phyloP scores from a whole-genome alignment of 2,888 invertebrate genomes.

The Volucella inanis region DNA sequence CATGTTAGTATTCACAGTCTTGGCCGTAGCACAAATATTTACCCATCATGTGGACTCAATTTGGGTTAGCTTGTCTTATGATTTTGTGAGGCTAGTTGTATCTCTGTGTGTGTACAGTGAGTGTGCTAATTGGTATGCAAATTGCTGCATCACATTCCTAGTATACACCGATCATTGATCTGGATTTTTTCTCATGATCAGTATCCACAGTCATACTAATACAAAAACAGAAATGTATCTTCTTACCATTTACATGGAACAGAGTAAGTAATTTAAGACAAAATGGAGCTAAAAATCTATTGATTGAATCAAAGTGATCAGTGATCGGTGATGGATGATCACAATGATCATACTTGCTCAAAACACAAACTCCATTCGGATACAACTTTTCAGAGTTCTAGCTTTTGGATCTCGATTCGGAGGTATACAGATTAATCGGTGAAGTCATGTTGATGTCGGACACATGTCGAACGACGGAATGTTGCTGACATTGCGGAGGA shows the following conservation, averaged over 20 bases:
- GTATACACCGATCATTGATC: background rate
- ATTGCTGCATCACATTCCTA: conserved; percentile 35
- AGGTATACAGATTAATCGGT: conserved; percentile 17
- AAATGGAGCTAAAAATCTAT: background rate
- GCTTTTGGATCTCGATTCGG: background rate
- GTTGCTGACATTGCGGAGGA: conserved; percentile 35
- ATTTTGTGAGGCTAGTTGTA: background rate
- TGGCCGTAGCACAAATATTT: conserved; percentile 68
- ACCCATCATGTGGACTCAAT: conserved; percentile 53
- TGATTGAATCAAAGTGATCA: background rate
- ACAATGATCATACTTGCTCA: background rate
- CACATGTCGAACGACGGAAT: conserved; percentile 19
- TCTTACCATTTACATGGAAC: background rate
- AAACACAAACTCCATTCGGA: background rate
- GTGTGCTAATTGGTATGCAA: conserved; percentile 66
- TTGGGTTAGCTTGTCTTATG: conserved; percentile 61
- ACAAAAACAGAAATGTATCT: background rate
- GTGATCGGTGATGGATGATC: too few relatives aligned
- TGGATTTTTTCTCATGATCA: conserved; percentile 18
- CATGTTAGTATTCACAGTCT: background rate
- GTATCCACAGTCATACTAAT: background rate
- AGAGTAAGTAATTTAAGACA: conserved; percentile 9
- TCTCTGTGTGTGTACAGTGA: conserved; percentile 10
- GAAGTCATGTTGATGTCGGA: conserved; percentile 22
- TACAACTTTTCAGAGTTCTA: background rate